A percentile compares a stretch with the other conserved stretches of the same genome.
Conservation (phyloP, 1,140 invertebrate species). For the Panulirus ornatus region DNA sequence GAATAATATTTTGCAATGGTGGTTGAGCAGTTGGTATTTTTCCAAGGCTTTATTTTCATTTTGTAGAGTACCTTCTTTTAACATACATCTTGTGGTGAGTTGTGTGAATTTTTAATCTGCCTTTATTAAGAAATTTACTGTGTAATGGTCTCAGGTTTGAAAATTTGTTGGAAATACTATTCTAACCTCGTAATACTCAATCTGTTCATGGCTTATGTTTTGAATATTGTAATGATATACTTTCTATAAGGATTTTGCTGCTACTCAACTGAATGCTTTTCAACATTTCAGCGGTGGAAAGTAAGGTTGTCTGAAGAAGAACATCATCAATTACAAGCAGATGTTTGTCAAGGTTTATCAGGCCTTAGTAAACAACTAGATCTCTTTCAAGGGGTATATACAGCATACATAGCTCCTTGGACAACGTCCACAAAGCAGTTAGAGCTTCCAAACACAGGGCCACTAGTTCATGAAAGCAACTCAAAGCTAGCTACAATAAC, state of each 20-base stretch:
- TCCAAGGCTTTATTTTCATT: too few species aligned
- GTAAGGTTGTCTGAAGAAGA: background rate
- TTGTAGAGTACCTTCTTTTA: too few species aligned
- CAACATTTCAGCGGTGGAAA: conserved; percentile 9
- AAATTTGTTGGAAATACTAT: too few species aligned
- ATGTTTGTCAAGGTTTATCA: background rate
- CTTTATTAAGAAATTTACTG: too few species aligned
- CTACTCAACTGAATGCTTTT: background rate
- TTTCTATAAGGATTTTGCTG: background rate
- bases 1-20: too few species aligned
- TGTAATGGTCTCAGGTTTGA: too few species aligned
- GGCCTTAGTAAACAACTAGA: conserved; percentile 29
- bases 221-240: background rate
- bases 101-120: too few species aligned
- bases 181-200: too few species aligned
- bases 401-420: conserved; percentile 45
- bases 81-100: too few species aligned
- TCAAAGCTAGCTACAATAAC: conserved; percentile 24
- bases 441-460: conserved; percentile 46
- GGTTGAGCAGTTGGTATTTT: too few species aligned
- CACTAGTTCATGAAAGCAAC: conserved; percentile 29
- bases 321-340: background rate
- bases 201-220: too few species aligned
- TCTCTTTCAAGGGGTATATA: conserved; percentile 29
- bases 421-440: conserved; percentile 26